Evolutionary conservation across 2,888 invertebrate genomes (phyloP).

Genomic region (Geotrupes spiniger): DNA sequence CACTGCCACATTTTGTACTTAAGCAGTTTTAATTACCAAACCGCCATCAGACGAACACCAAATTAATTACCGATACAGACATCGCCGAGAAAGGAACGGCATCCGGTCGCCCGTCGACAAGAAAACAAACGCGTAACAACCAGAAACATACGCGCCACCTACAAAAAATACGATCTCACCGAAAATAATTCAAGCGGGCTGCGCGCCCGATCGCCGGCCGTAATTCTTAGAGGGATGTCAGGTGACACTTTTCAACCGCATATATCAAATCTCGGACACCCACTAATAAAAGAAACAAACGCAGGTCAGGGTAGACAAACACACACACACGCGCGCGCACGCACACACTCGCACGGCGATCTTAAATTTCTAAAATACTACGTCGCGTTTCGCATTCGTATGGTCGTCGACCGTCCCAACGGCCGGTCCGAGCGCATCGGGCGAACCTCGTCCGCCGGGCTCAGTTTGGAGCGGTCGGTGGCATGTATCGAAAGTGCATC

Average conservation of each 20-base stretch:
- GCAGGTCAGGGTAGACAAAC: neutral
- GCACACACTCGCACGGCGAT: neutral
- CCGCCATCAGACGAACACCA: too few species aligned
- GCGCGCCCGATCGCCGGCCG: neutral
- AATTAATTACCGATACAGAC: too few species aligned
- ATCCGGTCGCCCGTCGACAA: neutral
- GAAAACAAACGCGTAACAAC: neutral
- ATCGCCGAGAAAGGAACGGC: neutral
- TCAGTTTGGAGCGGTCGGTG: neutral
- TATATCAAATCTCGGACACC: slow-evolving; percentile 8
- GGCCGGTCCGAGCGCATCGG: neutral
- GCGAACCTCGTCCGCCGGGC: neutral
- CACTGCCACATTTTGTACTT: too few species aligned
- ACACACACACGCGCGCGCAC: neutral
- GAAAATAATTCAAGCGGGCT: slow-evolving; percentile 3
- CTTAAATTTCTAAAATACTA: slow-evolving; percentile 6
- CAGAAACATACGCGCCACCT: slow-evolving; percentile 1
- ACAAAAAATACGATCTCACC: slow-evolving; percentile 3
- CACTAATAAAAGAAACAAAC: neutral
- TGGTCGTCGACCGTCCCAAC: neutral
- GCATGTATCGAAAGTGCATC: slow-evolving; percentile 7
- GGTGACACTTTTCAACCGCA: slow-evolving; percentile 4
- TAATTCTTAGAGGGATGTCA: slow-evolving; percentile 5
- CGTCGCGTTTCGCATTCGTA: slow-evolving; percentile 4
- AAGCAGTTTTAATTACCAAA: too few species aligned